phyloP scores from a whole-genome alignment of 2,797 vertebrate species.

The Enteromius unitaeniatus region DNA sequence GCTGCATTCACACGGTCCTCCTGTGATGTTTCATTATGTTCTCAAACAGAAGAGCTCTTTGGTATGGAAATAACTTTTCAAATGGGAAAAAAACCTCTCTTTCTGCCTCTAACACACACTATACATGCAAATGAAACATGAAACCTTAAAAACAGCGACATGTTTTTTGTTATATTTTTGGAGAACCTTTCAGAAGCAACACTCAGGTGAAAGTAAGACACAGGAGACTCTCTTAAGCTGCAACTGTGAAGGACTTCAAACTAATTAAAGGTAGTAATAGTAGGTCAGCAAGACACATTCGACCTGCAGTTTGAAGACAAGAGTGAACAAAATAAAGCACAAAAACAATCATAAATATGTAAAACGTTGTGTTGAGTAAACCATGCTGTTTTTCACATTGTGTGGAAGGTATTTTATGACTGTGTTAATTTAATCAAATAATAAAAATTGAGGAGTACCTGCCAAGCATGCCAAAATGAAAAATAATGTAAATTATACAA shows the following conservation, averaged over 20 bases:
- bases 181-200: not conserved
- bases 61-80: constrained; percentile 48
- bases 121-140: constrained; percentile 41
- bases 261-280: not conserved
- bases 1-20: constrained; percentile 27
- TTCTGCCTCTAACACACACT: constrained; percentile 16
- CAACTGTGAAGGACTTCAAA: not conserved
- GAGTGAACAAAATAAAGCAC: not conserved
- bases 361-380: not conserved
- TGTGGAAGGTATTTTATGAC: not conserved
- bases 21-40: constrained; percentile 49
- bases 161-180: not conserved
- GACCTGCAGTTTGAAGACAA: constrained; percentile 12
- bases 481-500: not conserved
- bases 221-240: not conserved
- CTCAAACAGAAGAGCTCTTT: constrained; percentile 47
- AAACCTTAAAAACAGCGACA: not conserved
- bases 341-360: not conserved
- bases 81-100: constrained; percentile 15
- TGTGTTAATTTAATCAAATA: not conserved
- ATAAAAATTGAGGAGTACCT: not conserved
- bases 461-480: not conserved
- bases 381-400: not conserved
- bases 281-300: not conserved
- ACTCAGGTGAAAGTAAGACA: constrained; percentile 1